These are phyloP conservation scores for Tympanuchus pallidicinctus DNA, from an alignment of 2,113 vertebrate genomes.

Conservation along the genomic window DNA sequence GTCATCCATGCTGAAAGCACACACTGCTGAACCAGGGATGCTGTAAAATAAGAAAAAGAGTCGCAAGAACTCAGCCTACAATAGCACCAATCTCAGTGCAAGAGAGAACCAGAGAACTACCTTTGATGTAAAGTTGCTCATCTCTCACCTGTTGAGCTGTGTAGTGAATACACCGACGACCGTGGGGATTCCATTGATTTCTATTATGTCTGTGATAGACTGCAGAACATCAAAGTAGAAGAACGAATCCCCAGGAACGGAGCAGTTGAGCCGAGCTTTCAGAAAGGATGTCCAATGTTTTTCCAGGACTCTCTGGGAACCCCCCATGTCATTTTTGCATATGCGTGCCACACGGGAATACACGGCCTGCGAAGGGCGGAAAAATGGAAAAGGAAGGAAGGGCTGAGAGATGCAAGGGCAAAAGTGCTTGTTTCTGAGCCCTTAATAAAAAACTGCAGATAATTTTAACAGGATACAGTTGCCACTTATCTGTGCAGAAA, in stretches of 20 bases:
- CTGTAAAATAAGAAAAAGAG: slow-evolving; percentile 71
- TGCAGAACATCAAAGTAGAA: slow-evolving; percentile 99
- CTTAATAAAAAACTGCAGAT: neutral
- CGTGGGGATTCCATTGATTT: slow-evolving; percentile 89
- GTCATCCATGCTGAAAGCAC: slow-evolving; percentile 96
- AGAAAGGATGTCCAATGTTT: slow-evolving; percentile 99
- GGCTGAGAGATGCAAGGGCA: slow-evolving; percentile 57
- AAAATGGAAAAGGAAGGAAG: neutral
- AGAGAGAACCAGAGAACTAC: neutral
- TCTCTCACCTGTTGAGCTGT: slow-evolving; percentile 95
- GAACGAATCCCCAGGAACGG: slow-evolving; percentile 95
- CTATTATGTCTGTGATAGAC: slow-evolving; percentile 94
- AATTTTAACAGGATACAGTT: slow-evolving; percentile 13
- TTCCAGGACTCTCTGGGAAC: slow-evolving; percentile 97
- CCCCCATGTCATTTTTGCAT: slow-evolving; percentile 97
- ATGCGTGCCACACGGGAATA: slow-evolving; percentile 98
- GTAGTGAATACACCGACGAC: slow-evolving; percentile 97
- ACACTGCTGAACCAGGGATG: slow-evolving; percentile 97
- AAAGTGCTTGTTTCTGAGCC: slow-evolving; percentile 22
- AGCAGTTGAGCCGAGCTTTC: slow-evolving; percentile 96
- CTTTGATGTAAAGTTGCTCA: neutral
- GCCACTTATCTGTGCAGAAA: slow-evolving; percentile 14
- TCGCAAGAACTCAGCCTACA: slow-evolving; percentile 3
- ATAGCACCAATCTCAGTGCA: neutral
- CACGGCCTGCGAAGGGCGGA: slow-evolving; percentile 82